A percentile compares a stretch with the other conserved stretches of the same genome.
Conservation (phyloP, 2,113 vertebrate genomes). For the Campylomormyrus tamandua region DNA sequence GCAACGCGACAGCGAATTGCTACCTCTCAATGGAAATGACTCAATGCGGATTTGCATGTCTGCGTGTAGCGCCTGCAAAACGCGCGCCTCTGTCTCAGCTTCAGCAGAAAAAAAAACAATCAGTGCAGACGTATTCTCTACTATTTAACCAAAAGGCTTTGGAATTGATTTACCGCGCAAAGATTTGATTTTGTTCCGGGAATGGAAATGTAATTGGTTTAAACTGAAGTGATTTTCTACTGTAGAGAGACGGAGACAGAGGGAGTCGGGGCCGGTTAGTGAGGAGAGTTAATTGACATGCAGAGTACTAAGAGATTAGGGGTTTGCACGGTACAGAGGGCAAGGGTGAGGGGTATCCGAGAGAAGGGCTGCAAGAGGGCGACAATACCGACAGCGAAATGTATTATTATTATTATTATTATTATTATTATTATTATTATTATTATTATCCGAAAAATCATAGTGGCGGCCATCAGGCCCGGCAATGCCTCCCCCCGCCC, state of each 20-base stretch:
- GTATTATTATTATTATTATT: background rate
- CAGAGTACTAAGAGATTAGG: background rate
- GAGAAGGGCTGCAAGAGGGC: background rate
- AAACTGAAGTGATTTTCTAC: slow-evolving; percentile 13
- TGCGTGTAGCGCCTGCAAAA: slow-evolving; percentile 4
- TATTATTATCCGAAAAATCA: background rate
- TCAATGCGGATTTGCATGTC: slow-evolving; percentile 11
- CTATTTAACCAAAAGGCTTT: slow-evolving; percentile 4
- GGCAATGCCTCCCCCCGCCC: background rate
- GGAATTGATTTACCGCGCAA: slow-evolving; percentile 14
- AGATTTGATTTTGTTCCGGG: slow-evolving; percentile 26
- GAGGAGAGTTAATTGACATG: background rate
- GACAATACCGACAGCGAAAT: background rate
- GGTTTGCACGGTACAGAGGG: background rate
- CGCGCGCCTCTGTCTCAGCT: background rate
- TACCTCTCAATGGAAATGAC: background rate
- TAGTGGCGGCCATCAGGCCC: background rate
- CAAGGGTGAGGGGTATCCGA: background rate
- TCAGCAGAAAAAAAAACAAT: background rate
- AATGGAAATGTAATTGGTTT: slow-evolving; percentile 24
- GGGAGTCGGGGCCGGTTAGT: background rate
- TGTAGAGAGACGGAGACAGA: background rate
- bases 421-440: background rate
- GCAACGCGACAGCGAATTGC: background rate
- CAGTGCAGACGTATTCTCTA: background rate